Evolutionary conservation across 1,140 invertebrate genomes (phyloP), one percentile per base, ranked within the genome.

Genomic region (Zaprionus gabonicus): DNA sequence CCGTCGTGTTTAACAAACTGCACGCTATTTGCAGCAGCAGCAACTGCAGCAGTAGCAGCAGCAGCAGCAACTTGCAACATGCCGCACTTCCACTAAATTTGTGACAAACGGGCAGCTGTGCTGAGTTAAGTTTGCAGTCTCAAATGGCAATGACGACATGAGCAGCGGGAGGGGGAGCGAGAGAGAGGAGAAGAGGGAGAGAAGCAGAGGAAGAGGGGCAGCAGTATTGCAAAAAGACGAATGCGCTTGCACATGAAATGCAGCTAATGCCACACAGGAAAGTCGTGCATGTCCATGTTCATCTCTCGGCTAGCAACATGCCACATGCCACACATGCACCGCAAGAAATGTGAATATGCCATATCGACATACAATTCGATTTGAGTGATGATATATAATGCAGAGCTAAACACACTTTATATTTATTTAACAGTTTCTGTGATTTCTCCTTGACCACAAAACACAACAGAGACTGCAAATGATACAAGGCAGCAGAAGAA

Each of bases 221-320:
- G 31, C 5, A 41, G 1, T n/a, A n/a, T 46, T 46, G 41, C 17
- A 27, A 36, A 70, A 73, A 70, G 70, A 68, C 60, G 69, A 70
- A 67, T 78, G 81, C 59, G 70, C 70, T 88, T 65, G 73, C 78
- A 81, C 71, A 76, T 83, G 78, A 87, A 87, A 82, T 80, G 80
- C 83, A 81, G 62, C 53, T 41, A 67, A 73, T 65, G 62, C 59
- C 49, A 63, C 44, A 71, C 41, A 57, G 38, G 38, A 41, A 41
- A 41, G 38, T 41, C 15, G 15, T 15, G 31, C 9, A 34, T 6
- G 38, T 13, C 36, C 36, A 38, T 38, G 12, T 38, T 38, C 36
- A n/a, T 15, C 15, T 6, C 4, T 5, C 38, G 13, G 36, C 36
- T 13, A 15, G 38, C 38, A 41, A n/a, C 13, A 41, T 41, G 38